These are phyloP conservation scores for Eudemis profundana DNA, from an alignment of 2,888 invertebrate genomes.

Conservation along the genomic window DNA sequence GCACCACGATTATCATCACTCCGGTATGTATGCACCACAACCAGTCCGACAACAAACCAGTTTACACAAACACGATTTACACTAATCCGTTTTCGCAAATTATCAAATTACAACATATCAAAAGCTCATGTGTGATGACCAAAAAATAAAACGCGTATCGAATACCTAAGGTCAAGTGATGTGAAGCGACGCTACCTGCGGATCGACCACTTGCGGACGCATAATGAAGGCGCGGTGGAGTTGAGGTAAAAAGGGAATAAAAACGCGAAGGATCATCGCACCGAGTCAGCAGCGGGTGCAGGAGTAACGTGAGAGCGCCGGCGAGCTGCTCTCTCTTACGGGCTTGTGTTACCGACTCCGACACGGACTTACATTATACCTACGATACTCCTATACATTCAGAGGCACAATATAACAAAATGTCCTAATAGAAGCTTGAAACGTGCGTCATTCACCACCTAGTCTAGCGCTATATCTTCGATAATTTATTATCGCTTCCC, in stretches of 20 bases:
- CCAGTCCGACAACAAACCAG: conserved; percentile 64
- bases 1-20: conserved; percentile 66
- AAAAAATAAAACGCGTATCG: conserved; percentile 75
- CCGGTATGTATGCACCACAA: conserved; percentile 55
- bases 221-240: conserved; percentile 79
- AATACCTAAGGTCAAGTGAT: conserved; percentile 82
- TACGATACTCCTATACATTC: conserved; percentile 3
- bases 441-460: conserved; percentile 70
- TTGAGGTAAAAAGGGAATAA: conserved; percentile 77
- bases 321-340: conserved; percentile 43
- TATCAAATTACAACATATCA: conserved; percentile 80
- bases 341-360: conserved; percentile 14
- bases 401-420: conserved; percentile 42
- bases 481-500: conserved; percentile 82
- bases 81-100: conserved; percentile 73
- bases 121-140: conserved; percentile 75
- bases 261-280: conserved; percentile 78
- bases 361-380: not conserved
- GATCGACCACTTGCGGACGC: conserved; percentile 74
- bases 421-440: conserved; percentile 49
- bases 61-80: conserved; percentile 66
- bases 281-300: conserved; percentile 70
- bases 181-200: conserved; percentile 79
- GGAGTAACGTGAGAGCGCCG: conserved; percentile 66
- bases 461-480: conserved; percentile 62